These are phyloP conservation scores for Morus bassanus DNA, from an alignment of 2,797 vertebrate genomes.

Conservation along the genomic window DNA sequence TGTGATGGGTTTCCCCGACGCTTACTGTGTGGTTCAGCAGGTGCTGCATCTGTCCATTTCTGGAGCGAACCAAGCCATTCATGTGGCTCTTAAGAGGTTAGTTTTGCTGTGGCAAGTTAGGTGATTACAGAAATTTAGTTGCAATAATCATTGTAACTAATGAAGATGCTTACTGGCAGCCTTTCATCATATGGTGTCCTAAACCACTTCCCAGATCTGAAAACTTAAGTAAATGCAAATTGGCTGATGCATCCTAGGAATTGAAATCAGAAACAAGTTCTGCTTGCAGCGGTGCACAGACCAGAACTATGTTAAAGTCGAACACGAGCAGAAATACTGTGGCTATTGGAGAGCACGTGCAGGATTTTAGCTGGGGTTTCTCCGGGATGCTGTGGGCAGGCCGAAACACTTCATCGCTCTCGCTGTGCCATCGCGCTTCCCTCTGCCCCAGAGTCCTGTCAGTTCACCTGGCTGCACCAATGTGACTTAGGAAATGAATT, in stretches of 20 bases:
- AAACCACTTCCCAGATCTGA: neutral
- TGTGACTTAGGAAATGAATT: neutral
- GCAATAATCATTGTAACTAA: neutral
- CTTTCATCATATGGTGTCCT: neutral
- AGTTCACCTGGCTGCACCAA: neutral
- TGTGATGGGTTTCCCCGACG: rapidly evolving
- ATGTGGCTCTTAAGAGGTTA: neutral
- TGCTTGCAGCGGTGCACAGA: rapidly evolving
- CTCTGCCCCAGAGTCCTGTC: neutral
- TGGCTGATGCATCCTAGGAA: neutral
- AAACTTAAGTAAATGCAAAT: neutral
- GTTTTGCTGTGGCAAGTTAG: neutral
- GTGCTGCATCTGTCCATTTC: rapidly evolving
- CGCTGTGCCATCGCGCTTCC: rapidly evolving
- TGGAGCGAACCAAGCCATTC: neutral
- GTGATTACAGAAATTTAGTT: neutral
- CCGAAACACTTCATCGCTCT: rapidly evolving
- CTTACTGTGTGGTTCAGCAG: neutral
- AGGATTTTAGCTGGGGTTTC: neutral
- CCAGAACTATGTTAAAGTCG: rapidly evolving
- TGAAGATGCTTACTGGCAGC: neutral
- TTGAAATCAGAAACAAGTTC: rapidly evolving
- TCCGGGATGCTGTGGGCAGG: neutral
- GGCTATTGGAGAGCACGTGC: rapidly evolving
- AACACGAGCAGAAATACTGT: rapidly evolving